Conservation (phyloP, 2,797 vertebrate species). For the Thamnophis elegans region DNA sequence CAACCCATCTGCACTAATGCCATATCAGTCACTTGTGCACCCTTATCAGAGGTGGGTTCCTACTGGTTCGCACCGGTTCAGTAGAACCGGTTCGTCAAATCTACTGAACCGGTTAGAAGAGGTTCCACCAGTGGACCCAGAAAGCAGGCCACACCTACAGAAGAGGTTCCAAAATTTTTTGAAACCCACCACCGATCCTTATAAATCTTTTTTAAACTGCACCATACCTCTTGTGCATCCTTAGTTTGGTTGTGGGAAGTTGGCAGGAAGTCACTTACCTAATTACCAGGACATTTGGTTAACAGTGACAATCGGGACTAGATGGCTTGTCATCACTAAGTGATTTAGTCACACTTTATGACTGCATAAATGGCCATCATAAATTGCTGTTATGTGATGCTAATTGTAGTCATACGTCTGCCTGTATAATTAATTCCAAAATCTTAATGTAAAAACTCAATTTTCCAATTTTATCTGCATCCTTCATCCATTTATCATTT, state of each 20-base stretch:
- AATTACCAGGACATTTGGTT: neutral
- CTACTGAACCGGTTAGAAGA: too few species aligned
- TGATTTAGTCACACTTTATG: neutral
- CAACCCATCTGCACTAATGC: neutral
- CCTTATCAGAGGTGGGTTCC: too few species aligned
- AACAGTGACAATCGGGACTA: neutral
- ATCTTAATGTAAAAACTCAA: neutral
- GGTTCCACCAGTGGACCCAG: too few species aligned
- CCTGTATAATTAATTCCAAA: neutral
- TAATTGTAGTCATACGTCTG: neutral
- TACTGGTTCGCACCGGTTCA: too few species aligned
- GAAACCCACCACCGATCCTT: too few species aligned
- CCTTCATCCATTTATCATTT: neutral
- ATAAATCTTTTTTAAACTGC: too few species aligned
- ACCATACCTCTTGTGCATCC: neutral
- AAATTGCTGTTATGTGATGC: neutral
- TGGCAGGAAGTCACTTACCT: neutral
- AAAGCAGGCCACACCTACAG: too few species aligned
- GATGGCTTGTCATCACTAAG: neutral
- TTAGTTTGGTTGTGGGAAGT: neutral
- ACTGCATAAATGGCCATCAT: neutral
- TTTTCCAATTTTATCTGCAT: neutral
- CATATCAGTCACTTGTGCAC: neutral
- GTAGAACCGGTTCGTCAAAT: too few species aligned
- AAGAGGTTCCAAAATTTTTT: too few species aligned